Percentiles rank a stretch among this genome's conserved stretches.
These are phyloP conservation scores for Circaetus cinerascens DNA, from an alignment of 2,113 vertebrate genomes.

Conservation along the genomic window DNA sequence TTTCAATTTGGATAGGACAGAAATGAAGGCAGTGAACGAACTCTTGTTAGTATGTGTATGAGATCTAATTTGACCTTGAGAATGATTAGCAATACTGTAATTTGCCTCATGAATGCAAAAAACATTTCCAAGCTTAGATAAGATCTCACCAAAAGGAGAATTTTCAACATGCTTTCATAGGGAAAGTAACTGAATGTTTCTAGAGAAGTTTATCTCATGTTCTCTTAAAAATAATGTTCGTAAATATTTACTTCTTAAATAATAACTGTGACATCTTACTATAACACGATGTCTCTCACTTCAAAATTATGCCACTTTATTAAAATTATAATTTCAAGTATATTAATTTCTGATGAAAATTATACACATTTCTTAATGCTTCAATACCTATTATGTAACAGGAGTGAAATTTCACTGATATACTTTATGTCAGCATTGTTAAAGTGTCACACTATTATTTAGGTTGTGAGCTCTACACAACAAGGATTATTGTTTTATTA, in stretches of 20 bases:
- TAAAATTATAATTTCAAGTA: not conserved
- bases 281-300: not conserved
- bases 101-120: not conserved
- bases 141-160: not conserved
- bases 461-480: not conserved
- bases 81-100: not conserved
- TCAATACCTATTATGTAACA: not conserved
- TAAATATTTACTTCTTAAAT: not conserved
- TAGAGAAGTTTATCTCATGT: not conserved
- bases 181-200: not conserved
- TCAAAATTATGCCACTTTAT: not conserved
- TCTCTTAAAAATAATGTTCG: not conserved
- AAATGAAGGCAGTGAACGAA: not conserved
- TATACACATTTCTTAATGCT: not conserved
- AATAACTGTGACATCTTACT: not conserved
- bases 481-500: not conserved
- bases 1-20: not conserved
- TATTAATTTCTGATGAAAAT: not conserved
- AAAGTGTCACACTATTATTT: not conserved
- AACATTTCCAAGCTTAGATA: not conserved
- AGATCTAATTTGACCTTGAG: not conserved
- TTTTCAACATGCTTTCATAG: not conserved
- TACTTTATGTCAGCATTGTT: not conserved
- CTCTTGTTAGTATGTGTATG: not conserved
- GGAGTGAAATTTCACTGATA: not conserved